Percentiles rank a stretch among this genome's conserved stretches.
Evolutionary conservation across 2,888 invertebrate species (phyloP).

Genomic region (Drosophila fungiperda): DNA sequence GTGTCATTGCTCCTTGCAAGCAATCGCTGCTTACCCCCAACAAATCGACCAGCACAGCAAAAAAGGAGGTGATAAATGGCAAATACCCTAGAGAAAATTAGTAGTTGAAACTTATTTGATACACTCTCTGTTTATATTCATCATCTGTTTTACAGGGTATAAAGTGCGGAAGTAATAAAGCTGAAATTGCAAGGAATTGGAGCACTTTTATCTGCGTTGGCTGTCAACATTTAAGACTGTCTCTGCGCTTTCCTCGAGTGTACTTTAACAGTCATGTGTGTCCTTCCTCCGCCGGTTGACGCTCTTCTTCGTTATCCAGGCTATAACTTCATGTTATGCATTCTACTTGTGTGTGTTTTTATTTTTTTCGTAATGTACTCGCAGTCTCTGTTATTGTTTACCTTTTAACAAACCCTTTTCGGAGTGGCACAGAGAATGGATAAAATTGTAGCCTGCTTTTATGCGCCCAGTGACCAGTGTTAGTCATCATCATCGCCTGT

Average conservation of each 20-base stretch:
- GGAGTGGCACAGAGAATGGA: neutral
- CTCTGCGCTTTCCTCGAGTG: constrained; percentile 52
- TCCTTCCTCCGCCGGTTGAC: neutral
- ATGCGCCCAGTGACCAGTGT: constrained; percentile 26
- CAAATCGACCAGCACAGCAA: constrained; percentile 44
- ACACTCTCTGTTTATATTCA: neutral
- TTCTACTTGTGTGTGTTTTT: constrained; percentile 30
- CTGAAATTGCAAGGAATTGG: constrained; percentile 64
- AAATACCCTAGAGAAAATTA: neutral
- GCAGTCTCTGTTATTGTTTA: constrained; percentile 33
- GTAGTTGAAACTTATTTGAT: neutral
- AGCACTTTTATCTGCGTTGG: constrained; percentile 69
- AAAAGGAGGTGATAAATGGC: neutral
- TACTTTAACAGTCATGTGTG: constrained; percentile 62
- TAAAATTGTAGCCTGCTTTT: constrained; percentile 42
- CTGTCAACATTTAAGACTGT: constrained; percentile 69
- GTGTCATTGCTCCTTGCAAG: constrained; percentile 54
- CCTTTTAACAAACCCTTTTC: constrained; percentile 14
- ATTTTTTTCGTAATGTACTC: constrained; percentile 32
- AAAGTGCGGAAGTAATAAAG: constrained; percentile 55
- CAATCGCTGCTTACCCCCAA: constrained; percentile 53
- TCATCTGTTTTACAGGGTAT: constrained; percentile 30
- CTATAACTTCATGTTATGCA: constrained; percentile 52
- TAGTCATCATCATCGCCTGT: constrained; percentile 48
- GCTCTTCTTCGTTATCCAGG: constrained; percentile 30